Conservation (phyloP, 2,797 vertebrate species). For the Anabacerthia variegaticeps region DNA sequence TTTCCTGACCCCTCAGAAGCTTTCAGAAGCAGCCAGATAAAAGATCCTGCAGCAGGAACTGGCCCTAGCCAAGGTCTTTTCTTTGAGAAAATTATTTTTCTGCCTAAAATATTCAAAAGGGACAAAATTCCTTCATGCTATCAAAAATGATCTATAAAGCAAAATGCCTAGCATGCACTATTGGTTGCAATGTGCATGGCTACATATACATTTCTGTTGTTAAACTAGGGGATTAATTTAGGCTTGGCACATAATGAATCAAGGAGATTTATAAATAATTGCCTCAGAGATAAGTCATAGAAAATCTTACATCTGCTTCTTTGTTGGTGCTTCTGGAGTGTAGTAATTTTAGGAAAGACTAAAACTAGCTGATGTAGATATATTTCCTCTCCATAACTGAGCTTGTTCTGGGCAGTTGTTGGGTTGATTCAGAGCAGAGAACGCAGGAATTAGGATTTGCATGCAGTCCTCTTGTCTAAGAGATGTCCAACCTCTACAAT, state of each 20-base stretch:
- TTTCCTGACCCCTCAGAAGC: background rate
- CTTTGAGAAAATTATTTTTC: background rate
- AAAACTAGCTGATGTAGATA: constrained; percentile 30
- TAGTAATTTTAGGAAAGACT: constrained; percentile 50
- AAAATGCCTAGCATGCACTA: constrained; percentile 18
- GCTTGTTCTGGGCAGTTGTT: background rate
- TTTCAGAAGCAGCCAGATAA: background rate
- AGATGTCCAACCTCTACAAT: fast-evolving
- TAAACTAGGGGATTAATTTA: constrained; percentile 46
- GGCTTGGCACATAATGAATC: constrained; percentile 31
- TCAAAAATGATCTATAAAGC: constrained; percentile 16
- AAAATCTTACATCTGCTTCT: constrained; percentile 62
- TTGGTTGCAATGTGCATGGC: background rate
- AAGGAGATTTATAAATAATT: constrained; percentile 61
- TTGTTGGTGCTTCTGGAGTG: constrained; percentile 55
- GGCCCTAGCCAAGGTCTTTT: background rate
- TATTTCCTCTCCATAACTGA: background rate
- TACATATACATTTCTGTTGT: background rate
- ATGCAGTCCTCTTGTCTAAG: background rate
- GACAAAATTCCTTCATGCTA: background rate
- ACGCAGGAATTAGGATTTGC: background rate
- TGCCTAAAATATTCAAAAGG: background rate
- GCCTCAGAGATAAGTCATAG: constrained; percentile 32
- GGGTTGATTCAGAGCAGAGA: background rate
- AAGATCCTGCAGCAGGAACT: background rate